Conservation (phyloP, 2,113 vertebrate genomes). For the Cacatua alba region DNA sequence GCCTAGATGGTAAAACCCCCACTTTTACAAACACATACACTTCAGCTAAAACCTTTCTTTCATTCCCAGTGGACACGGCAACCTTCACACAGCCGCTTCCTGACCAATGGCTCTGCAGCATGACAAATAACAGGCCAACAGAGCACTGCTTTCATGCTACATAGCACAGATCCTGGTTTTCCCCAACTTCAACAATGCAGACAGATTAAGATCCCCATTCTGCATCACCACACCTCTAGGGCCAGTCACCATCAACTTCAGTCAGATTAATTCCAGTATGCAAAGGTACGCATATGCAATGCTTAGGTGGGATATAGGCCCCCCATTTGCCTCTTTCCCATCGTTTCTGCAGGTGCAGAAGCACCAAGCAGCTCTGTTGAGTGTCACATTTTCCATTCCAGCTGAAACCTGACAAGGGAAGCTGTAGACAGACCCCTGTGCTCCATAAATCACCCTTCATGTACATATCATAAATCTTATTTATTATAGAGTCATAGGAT, state of each 20-base stretch:
- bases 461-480: neutral
- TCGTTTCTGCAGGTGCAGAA: neutral
- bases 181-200: accelerated
- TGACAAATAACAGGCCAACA: neutral
- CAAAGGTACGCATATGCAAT: neutral
- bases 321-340: neutral
- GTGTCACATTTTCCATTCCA: neutral
- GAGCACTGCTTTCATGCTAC: neutral
- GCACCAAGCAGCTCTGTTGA: neutral
- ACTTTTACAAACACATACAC: neutral
- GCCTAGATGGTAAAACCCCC: neutral
- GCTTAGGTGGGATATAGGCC: neutral
- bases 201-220: neutral
- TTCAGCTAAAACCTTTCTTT: neutral
- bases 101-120: neutral
- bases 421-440: neutral
- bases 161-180: neutral
- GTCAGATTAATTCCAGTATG: neutral
- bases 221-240: neutral
- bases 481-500: neutral
- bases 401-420: neutral
- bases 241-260: neutral
- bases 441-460: neutral
- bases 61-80: neutral
- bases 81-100: neutral